Conservation (phyloP, 37 sponge, comb jelly and placozoan species). For the Lycopodina hypogea region DNA sequence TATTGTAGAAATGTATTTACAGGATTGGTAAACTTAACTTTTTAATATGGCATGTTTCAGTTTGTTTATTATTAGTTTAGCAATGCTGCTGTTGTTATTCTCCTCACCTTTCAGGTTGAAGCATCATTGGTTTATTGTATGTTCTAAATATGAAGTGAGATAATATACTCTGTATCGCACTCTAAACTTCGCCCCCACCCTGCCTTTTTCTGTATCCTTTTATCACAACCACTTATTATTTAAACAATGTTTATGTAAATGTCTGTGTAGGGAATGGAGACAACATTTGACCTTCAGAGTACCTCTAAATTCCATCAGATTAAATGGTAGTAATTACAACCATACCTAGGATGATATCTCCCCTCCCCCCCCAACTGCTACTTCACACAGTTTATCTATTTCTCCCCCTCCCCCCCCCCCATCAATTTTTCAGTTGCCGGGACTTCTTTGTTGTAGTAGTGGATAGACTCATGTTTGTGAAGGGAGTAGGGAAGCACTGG, state of each 20-base stretch:
- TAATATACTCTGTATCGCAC: no score
- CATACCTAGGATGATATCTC: background rate
- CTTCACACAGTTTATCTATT: background rate
- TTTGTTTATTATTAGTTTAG: no score
- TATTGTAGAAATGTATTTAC: no score
- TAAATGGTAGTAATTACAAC: conserved; percentile 40
- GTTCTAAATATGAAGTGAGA: no score
- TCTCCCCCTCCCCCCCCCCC: background rate
- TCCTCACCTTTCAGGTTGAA: no score
- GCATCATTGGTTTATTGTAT: no score
- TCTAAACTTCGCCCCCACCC: no score
- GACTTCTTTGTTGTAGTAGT: conserved; percentile 64
- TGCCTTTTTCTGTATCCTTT: no score
- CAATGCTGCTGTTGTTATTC: background rate
- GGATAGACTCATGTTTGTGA: conserved; percentile 58
- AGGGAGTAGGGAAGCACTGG: conserved; percentile 72
- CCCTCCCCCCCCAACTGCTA: background rate
- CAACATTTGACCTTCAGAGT: conserved; percentile 49
- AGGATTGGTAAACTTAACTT: no score
- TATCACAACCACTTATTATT: no score
- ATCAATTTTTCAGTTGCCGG: conserved; percentile 31
- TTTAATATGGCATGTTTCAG: no score
- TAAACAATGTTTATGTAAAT: no score
- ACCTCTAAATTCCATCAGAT: conserved; percentile 39
- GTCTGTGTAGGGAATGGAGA: conserved; percentile 55